phyloP scores from a whole-genome alignment of 2,797 vertebrate genomes.

The Sebastes matsubarae region DNA sequence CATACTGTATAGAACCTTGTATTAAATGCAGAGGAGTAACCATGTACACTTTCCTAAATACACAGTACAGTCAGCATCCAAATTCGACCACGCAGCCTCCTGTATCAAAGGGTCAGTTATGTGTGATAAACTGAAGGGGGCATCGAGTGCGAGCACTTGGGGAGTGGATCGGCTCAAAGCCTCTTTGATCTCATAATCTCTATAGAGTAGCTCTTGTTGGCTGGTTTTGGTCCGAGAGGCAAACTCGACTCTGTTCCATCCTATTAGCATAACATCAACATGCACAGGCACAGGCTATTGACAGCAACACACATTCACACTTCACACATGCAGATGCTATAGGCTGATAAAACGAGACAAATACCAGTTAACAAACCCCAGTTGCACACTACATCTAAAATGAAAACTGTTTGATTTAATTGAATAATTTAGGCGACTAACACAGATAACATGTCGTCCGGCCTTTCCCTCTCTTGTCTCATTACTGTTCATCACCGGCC shows the following conservation, averaged over 20 bases:
- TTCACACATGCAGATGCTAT: neutral
- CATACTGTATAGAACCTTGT: neutral
- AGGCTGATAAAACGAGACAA: neutral
- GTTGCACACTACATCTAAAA: slow-evolving; percentile 5
- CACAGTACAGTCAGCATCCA: neutral
- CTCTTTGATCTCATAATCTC: slow-evolving; percentile 68
- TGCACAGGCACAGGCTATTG: slow-evolving; percentile 5
- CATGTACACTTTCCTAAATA: neutral
- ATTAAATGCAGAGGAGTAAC: neutral
- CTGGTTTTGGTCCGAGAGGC: slow-evolving; percentile 37
- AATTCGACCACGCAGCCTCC: neutral
- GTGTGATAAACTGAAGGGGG: slow-evolving; percentile 26
- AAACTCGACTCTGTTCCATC: slow-evolving; percentile 25
- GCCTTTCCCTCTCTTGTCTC: neutral
- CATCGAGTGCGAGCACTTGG: slow-evolving; percentile 38
- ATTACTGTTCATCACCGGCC: neutral
- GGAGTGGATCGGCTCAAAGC: slow-evolving; percentile 48
- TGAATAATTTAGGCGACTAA: neutral
- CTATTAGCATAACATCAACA: slow-evolving; percentile 46
- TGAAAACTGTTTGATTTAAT: neutral
- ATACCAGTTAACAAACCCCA: neutral
- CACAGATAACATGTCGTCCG: neutral
- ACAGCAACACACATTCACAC: slow-evolving; percentile 16
- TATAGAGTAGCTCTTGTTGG: slow-evolving; percentile 68
- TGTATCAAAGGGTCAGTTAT: slow-evolving; percentile 18